These are phyloP conservation scores for Hemibagrus wyckioides DNA, from an alignment of 2,113 vertebrate genomes.

Conservation along the genomic window DNA sequence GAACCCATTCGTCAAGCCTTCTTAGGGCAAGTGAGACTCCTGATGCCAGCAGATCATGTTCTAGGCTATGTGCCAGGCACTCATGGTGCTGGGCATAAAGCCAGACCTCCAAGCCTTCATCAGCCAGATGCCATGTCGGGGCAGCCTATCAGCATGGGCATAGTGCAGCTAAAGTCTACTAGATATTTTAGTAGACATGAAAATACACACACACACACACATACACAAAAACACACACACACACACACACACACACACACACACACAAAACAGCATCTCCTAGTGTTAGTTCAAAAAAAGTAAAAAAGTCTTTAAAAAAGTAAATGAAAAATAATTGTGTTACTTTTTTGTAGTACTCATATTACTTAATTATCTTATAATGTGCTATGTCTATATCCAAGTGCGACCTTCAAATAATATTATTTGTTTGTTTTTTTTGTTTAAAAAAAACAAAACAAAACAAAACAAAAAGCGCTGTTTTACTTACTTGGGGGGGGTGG, in stretches of 20 bases:
- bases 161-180: constrained; percentile 73
- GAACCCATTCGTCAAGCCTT: constrained; percentile 84
- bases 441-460: background rate
- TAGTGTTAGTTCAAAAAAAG: background rate
- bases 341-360: background rate
- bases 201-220: constrained; percentile 24
- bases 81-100: constrained; percentile 86
- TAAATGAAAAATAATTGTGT: background rate
- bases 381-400: background rate
- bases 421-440: background rate
- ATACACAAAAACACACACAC: constrained; percentile 3
- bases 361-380: background rate
- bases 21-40: constrained; percentile 85
- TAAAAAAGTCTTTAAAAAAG: background rate
- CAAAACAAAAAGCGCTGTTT: no score
- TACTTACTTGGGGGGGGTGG: background rate
- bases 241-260: background rate
- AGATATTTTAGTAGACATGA: constrained; percentile 65
- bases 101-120: constrained; percentile 80
- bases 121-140: constrained; percentile 86
- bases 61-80: constrained; percentile 88
- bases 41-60: constrained; percentile 84
- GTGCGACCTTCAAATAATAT: background rate
- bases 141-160: constrained; percentile 85
- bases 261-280: background rate